Conservation (phyloP, 2,113 vertebrate genomes). For the Phyllostomus hastatus region DNA sequence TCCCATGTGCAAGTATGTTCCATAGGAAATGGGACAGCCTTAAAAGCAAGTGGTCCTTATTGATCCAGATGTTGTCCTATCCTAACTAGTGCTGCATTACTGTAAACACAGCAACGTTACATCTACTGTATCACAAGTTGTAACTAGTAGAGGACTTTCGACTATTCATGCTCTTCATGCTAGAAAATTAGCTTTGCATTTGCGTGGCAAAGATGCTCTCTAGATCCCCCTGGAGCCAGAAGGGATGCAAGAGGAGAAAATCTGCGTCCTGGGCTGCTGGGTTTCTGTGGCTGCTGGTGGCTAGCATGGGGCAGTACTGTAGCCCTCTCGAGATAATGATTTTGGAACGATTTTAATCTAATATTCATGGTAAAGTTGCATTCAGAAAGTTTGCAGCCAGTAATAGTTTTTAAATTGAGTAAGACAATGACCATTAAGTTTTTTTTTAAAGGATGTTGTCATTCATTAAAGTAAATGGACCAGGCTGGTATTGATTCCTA, state of each 20-base stretch:
- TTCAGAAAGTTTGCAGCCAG: not conserved
- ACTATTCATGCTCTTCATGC: not conserved
- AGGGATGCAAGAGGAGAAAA: not conserved
- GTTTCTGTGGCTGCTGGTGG: not conserved
- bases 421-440: not conserved
- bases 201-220: not conserved
- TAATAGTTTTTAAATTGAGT: slow-evolving; percentile 45
- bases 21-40: not conserved
- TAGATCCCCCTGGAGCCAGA: not conserved
- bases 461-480: slow-evolving; percentile 66
- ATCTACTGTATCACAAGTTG: not conserved
- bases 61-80: not conserved
- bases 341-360: not conserved
- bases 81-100: too few species aligned
- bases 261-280: not conserved
- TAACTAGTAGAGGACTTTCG: not conserved
- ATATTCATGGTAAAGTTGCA: not conserved
- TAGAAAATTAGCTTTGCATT: not conserved
- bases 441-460: slow-evolving; percentile 58
- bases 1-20: not conserved
- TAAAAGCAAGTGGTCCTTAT: not conserved
- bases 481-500: slow-evolving; percentile 58
- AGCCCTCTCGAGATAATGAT: not conserved
- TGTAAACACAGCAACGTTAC: not conserved
- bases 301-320: not conserved